Percentiles rank a stretch among this genome's conserved stretches.
Conservation (phyloP, 37 sponge, comb jelly and placozoan genomes). For the Chondrosia reniformis region DNA sequence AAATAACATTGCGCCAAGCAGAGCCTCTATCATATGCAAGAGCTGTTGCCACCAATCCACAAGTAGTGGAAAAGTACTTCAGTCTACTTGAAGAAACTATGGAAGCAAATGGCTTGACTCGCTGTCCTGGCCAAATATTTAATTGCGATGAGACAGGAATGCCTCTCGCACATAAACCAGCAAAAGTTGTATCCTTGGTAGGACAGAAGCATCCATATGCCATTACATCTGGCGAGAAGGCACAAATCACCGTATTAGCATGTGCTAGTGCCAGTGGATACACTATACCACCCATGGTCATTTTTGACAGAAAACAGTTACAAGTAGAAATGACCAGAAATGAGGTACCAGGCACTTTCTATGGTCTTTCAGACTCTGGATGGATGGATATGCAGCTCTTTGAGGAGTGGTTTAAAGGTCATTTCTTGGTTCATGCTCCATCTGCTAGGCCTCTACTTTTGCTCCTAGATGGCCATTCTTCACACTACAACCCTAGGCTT, state of each 20-base stretch:
- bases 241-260: conserved; percentile 22
- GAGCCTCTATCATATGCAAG: background rate
- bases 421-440: conserved; percentile 31
- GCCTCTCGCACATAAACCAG: conserved; percentile 10
- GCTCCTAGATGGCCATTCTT: conserved; percentile 33
- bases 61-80: background rate
- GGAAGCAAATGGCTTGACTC: background rate
- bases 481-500: conserved; percentile 13
- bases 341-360: conserved; percentile 24
- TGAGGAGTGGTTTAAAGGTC: conserved; percentile 25
- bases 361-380: conserved; percentile 9
- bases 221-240: conserved; percentile 5
- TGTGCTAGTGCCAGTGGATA: conserved; percentile 23
- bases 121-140: background rate
- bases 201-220: conserved; percentile 7
- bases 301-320: background rate
- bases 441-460: conserved; percentile 26
- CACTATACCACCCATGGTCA: conserved; percentile 23
- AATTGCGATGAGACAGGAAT: conserved; percentile 24
- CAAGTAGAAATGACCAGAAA: background rate
- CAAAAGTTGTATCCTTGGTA: background rate
- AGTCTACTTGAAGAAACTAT: background rate
- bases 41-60: background rate
- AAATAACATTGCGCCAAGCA: background rate
- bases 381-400: conserved; percentile 35